Base-by-base conservation (phyloP, 2,797 vertebrate genomes). In the Tangara arthus region DNA sequence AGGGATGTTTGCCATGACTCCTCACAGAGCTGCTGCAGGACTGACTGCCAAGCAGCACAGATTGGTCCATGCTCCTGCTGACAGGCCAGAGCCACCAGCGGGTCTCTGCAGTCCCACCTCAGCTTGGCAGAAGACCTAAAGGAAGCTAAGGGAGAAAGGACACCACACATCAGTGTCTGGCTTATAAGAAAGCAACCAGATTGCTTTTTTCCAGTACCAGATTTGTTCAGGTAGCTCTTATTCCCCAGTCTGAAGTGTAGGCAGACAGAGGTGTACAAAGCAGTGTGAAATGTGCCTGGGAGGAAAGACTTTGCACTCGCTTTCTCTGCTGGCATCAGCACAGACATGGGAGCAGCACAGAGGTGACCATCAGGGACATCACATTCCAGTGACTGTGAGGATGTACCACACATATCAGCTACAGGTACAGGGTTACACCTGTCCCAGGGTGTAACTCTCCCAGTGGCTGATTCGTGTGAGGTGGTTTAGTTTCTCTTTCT, bases 331-430 rank as follows among this genome's bases (percentile, higher is more conserved):
- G 24, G 44, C 30, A 7, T 1, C 60, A 71, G 30, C 24, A 44
- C 0, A 1, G 41, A 4, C 14, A 15, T 11, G 39, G 30, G 14
- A 61, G 60, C 56, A 66, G 52, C 61, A 32, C 47, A 35, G 77
- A 53, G 27, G 22, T 39, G 73, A n/a, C 69, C 3, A 1, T 32
- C n/a, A 15, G 34, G 27, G 15, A 12, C 34, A 34, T 19, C 0
- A 0, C 8, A 34, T 55, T 46, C 32, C 4, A 0, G 23, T 0
- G 1, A 9, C 34, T 34, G 15, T 14, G 63, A 75, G 32, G 21
- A 53, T 7, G 50, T 19, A 21, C 8, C 39, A 16, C 2, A 2
- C 15, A 2, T 6, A 8, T 3, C 20, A 82, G 34, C 46, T 37
- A 10, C 16, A 39, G 22, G 3, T 13, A 18, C 46, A 72, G 46